Conservation (phyloP, 2,797 vertebrate species). For the Typhlichthys eigenmanni region DNA sequence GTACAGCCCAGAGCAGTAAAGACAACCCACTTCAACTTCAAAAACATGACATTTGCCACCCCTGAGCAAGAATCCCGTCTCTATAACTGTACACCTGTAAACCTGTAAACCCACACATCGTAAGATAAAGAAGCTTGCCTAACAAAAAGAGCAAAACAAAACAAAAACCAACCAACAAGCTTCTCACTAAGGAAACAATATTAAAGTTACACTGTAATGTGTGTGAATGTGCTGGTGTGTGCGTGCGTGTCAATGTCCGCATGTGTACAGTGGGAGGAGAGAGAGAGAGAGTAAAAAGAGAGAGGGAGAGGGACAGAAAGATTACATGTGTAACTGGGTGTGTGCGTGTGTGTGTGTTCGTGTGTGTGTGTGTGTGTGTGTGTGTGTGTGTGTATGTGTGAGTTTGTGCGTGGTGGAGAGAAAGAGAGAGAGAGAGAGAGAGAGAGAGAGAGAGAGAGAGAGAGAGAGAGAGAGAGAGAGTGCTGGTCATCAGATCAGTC, state of each 20-base stretch:
- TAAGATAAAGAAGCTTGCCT: constrained; percentile 44
- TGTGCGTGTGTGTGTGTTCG: constrained; percentile 10
- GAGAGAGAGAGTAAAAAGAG: constrained; percentile 7
- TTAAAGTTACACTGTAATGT: constrained; percentile 64
- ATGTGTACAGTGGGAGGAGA: constrained; percentile 7
- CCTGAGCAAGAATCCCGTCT: constrained; percentile 68
- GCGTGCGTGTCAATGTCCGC: constrained; percentile 9
- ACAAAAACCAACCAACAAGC: constrained; percentile 32
- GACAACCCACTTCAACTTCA: constrained; percentile 77
- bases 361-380: constrained; percentile 11
- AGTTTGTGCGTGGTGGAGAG: constrained; percentile 13
- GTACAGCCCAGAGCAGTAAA: constrained; percentile 74
- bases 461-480: constrained; percentile 46
- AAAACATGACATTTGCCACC: constrained; percentile 78
- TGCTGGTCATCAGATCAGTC: constrained; percentile 70
- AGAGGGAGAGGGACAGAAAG: constrained; percentile 19
- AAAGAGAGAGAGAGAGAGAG: constrained; percentile 5
- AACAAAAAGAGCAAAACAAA: background rate
- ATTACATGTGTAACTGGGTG: constrained; percentile 1
- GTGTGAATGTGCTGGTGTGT: constrained; percentile 8
- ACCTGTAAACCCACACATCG: constrained; percentile 72
- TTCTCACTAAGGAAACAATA: constrained; percentile 63
- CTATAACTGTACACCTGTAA: constrained; percentile 70
- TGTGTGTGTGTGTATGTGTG: constrained; percentile 4
- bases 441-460: constrained; percentile 28